phyloP scores from a whole-genome alignment of 2,888 invertebrate genomes.

The Lycia hirtaria region DNA sequence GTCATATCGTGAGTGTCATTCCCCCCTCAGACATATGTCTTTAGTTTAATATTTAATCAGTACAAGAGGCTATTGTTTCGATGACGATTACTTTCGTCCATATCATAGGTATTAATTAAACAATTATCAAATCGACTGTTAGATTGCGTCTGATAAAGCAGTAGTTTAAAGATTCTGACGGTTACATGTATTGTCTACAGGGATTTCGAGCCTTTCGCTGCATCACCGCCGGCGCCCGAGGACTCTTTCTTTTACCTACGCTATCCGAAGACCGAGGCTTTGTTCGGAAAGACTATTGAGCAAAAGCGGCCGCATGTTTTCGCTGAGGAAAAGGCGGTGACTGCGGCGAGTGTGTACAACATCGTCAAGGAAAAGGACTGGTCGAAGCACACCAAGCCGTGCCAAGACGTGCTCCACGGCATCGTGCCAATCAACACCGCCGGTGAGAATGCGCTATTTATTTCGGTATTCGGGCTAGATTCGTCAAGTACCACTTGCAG shows the following conservation, averaged over 20 bases:
- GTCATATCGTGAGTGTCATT: conserved; percentile 66
- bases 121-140: conserved; percentile 5
- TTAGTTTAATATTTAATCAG: conserved; percentile 13
- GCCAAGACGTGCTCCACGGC: conserved; percentile 86
- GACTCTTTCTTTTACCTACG: conserved; percentile 90
- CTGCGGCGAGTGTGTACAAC: conserved; percentile 54
- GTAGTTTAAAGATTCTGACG: neutral
- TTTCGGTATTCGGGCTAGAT: conserved; percentile 47
- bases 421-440: conserved; percentile 75
- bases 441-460: conserved; percentile 55
- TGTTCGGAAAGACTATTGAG: conserved; percentile 65
- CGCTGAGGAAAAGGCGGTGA: conserved; percentile 59
- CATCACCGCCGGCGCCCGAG: conserved; percentile 90
- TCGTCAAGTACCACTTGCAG: conserved; percentile 2
- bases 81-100: conserved; percentile 4
- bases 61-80: conserved; percentile 21
- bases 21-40: conserved; percentile 24
- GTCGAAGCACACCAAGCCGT: conserved; percentile 88
- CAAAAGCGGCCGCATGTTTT: conserved; percentile 45
- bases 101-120: conserved; percentile 12
- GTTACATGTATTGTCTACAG: conserved; percentile 52
- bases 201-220: conserved; percentile 78
- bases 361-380: conserved; percentile 78
- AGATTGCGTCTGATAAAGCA: neutral
- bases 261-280: conserved; percentile 82